Percentiles rank a stretch among this genome's conserved stretches.
phyloP scores from a whole-genome alignment of 2,797 vertebrate species.

The Epinephelus malabaricus region DNA sequence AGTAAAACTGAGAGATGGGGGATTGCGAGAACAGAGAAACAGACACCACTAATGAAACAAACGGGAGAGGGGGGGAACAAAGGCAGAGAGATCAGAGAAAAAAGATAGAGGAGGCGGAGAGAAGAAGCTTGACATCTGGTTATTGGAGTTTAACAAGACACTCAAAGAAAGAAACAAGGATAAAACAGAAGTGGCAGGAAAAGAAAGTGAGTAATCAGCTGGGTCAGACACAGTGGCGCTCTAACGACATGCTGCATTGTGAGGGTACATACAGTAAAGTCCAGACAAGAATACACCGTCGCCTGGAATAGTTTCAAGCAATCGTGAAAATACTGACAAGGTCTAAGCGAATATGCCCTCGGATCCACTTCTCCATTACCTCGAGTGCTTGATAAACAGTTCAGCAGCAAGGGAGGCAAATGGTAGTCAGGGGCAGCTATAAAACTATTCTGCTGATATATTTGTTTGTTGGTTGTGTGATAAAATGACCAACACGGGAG shows the following conservation, averaged over 20 bases:
- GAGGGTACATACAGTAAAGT: conserved; percentile 13
- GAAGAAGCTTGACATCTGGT: conserved; percentile 67
- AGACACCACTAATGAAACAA: conserved; percentile 69
- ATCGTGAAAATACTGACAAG: conserved; percentile 46
- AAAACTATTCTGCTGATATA: conserved; percentile 60
- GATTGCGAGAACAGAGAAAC: conserved; percentile 40
- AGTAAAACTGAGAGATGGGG: conserved; percentile 39
- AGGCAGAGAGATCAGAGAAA: conserved; percentile 63
- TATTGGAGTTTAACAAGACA: conserved; percentile 72
- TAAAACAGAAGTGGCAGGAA: conserved; percentile 57
- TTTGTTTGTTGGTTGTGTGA: conserved; percentile 54
- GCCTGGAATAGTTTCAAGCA: conserved; percentile 23
- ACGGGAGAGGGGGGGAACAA: conserved; percentile 40
- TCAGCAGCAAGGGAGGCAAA: conserved; percentile 40
- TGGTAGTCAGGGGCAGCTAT: conserved; percentile 43
- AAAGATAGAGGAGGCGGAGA: conserved; percentile 49
- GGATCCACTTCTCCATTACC: conserved; percentile 42
- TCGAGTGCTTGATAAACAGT: conserved; percentile 54
- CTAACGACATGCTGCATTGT: conserved; percentile 51
- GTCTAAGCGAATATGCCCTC: conserved; percentile 43
- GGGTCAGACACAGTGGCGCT: conserved; percentile 51
- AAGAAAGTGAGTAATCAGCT: conserved; percentile 60
- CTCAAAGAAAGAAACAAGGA: conserved; percentile 59
- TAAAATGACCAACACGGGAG: conserved; percentile 58
- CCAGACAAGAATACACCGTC: conserved; percentile 37